Conservation (phyloP, 2,113 vertebrate genomes). For the Hydrolagus affinis region DNA sequence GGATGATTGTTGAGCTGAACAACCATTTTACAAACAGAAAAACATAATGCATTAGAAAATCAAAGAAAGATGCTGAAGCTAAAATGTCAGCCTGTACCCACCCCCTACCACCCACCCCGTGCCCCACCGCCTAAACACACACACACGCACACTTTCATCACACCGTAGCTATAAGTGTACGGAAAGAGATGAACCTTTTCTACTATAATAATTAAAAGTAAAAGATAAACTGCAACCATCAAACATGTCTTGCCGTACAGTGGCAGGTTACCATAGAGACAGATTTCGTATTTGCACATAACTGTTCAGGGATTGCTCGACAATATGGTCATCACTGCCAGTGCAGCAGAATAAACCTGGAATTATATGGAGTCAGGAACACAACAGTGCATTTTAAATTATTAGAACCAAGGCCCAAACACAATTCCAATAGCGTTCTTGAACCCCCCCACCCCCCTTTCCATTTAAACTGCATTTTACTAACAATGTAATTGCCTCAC, state of each 20-base stretch:
- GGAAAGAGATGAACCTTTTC: background rate
- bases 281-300: background rate
- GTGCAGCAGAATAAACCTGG: background rate
- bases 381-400: background rate
- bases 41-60: background rate
- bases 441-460: too few relatives aligned
- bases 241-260: background rate
- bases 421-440: background rate
- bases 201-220: background rate
- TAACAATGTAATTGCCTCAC: background rate
- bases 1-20: background rate
- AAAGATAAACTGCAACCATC: background rate
- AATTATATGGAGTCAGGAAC: background rate
- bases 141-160: background rate
- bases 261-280: slow-evolving; percentile 16
- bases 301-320: background rate
- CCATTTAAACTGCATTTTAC: background rate
- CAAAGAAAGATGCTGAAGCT: background rate
- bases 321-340: background rate
- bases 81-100: background rate
- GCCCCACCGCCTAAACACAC: background rate
- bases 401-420: background rate
- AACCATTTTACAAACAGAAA: background rate
- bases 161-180: background rate
- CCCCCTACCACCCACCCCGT: too few relatives aligned